Evolutionary conservation across 2,888 invertebrate species (phyloP).

Genomic region (Panzeria rudis): DNA sequence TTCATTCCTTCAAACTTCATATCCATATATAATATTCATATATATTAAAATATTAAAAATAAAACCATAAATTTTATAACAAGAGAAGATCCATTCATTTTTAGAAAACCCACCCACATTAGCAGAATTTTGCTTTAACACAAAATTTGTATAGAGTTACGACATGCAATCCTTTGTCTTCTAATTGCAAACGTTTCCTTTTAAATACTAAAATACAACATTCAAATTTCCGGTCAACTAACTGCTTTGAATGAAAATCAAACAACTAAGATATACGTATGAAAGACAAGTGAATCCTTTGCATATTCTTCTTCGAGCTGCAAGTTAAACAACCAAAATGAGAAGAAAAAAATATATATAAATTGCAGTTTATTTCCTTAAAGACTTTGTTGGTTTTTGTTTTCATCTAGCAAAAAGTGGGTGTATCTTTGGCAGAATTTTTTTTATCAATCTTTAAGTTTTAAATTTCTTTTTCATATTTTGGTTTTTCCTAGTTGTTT

Average conservation of each 20-base stretch:
- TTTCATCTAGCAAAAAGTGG: conserved; percentile 45
- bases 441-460: conserved; percentile 38
- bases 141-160: conserved; percentile 37
- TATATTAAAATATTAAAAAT: neutral
- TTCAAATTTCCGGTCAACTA: conserved; percentile 57
- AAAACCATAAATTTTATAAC: conserved; percentile 13
- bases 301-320: neutral
- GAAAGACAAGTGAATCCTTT: conserved; percentile 53
- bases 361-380: conserved; percentile 36
- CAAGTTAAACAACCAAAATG: neutral
- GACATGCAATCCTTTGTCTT: conserved; percentile 68
- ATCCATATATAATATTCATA: neutral
- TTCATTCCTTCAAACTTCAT: conserved; percentile 11
- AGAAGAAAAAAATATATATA: neutral
- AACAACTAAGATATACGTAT: neutral
- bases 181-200: conserved; percentile 52
- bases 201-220: conserved; percentile 42
- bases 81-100: neutral
- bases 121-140: conserved; percentile 12
- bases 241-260: neutral
- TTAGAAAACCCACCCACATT: neutral
- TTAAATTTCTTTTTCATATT: conserved; percentile 58
- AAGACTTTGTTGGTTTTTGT: conserved; percentile 23
- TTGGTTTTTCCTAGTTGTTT: neutral
- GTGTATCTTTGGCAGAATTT: conserved; percentile 41